Conservation (phyloP, 2,113 vertebrate species). For the Lonchura striata region DNA sequence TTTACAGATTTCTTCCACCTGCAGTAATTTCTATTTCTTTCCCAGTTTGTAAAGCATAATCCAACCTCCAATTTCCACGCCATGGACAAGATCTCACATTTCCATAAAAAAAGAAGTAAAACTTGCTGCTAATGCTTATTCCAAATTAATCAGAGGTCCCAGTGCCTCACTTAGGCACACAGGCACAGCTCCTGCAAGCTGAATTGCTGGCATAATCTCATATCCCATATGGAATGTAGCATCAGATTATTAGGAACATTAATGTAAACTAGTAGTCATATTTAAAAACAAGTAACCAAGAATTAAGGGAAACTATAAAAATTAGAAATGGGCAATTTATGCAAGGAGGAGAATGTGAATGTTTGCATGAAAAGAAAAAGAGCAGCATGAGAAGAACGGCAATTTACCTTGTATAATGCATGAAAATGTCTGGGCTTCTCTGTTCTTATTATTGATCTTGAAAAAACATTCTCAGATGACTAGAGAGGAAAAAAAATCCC, state of each 20-base stretch:
- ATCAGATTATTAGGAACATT: neutral
- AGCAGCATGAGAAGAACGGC: neutral
- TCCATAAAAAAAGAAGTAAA: neutral
- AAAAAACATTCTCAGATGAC: neutral
- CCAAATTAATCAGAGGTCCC: neutral
- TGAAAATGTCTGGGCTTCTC: neutral
- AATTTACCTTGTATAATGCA: neutral
- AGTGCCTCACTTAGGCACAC: neutral
- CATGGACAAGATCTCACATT: neutral
- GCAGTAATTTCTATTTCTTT: neutral
- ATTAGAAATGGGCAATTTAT: neutral
- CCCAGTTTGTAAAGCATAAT: neutral
- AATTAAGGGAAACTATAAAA: neutral
- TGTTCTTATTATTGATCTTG: neutral
- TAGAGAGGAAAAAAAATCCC: neutral
- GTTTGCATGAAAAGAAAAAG: neutral
- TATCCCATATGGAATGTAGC: neutral
- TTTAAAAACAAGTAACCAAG: neutral
- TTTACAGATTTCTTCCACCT: neutral
- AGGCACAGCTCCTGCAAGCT: neutral
- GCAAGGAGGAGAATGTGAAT: neutral
- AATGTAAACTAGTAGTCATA: neutral
- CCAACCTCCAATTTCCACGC: neutral
- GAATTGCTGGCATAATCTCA: neutral
- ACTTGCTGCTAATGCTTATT: neutral